Conservation (phyloP, 2,797 vertebrate species). For the Channallabes apus region DNA sequence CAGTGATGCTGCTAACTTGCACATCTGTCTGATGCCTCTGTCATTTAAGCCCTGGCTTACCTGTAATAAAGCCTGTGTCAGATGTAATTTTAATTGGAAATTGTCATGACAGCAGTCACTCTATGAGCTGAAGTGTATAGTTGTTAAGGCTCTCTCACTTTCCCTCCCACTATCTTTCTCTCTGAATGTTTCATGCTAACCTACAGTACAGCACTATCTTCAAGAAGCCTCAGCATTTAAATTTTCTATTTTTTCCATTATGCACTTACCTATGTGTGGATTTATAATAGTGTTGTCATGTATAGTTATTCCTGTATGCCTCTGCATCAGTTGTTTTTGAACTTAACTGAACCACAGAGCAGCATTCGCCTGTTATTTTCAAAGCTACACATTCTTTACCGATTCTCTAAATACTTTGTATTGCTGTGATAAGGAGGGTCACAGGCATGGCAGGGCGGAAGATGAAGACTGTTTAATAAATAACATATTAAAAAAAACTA, state of each 20-base stretch:
- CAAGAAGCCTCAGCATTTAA: not conserved
- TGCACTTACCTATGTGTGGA: not conserved
- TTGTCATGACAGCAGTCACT: slow-evolving; percentile 70
- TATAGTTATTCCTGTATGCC: not conserved
- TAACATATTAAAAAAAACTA: no score
- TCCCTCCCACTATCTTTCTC: slow-evolving; percentile 26
- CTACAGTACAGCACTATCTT: slow-evolving; percentile 1
- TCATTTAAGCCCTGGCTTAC: slow-evolving; percentile 38
- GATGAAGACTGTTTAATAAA: no score
- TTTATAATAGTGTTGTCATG: not conserved
- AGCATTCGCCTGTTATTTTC: not conserved
- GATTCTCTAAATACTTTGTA: not conserved
- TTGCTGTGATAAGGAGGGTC: not conserved
- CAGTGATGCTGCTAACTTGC: slow-evolving; percentile 30
- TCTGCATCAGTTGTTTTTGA: not conserved
- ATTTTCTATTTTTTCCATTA: not conserved
- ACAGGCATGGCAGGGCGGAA: no score
- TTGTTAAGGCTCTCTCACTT: slow-evolving; percentile 55
- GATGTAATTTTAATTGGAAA: slow-evolving; percentile 73
- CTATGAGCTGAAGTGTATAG: slow-evolving; percentile 67
- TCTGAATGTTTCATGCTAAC: not conserved
- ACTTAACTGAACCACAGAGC: not conserved
- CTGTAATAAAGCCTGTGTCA: slow-evolving; percentile 62
- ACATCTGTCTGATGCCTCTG: slow-evolving; percentile 10
- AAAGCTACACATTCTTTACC: not conserved